These are phyloP conservation scores for Phalacrocorax brasilianus DNA, from an alignment of 2,113 vertebrate species.

Conservation along the genomic window DNA sequence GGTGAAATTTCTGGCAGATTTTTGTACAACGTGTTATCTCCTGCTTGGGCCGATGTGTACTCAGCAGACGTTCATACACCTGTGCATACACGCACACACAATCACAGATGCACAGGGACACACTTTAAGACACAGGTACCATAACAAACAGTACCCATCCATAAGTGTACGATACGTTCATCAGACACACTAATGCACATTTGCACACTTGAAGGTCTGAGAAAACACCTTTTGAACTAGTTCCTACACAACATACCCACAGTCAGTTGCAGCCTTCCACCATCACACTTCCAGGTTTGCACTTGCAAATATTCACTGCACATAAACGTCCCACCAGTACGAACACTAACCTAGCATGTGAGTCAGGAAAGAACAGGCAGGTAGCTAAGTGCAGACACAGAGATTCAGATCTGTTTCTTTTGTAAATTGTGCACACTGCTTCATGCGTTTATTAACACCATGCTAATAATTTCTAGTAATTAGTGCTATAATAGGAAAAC, in stretches of 20 bases:
- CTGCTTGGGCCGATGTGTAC: background rate
- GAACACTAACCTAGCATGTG: background rate
- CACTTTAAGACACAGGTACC: background rate
- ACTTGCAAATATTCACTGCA: background rate
- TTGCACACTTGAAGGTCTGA: background rate
- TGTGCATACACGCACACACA: background rate
- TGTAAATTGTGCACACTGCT: background rate
- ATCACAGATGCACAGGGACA: background rate
- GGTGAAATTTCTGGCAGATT: background rate
- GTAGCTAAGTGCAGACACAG: background rate
- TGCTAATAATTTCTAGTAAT: conserved; percentile 51
- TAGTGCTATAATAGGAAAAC: conserved; percentile 44
- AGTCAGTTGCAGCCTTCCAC: rapidly evolving
- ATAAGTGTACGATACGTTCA: background rate
- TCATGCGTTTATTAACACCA: conserved; percentile 20
- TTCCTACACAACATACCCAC: background rate
- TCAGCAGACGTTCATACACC: background rate
- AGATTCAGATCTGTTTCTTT: background rate
- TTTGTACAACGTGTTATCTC: background rate
- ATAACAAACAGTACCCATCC: background rate
- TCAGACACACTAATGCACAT: background rate
- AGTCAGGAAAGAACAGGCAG: background rate
- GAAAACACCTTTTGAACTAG: background rate
- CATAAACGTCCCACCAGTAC: background rate
- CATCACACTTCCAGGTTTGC: background rate